A percentile compares a stretch with the other conserved stretches of the same genome.
phyloP scores from a whole-genome alignment of 2,797 vertebrate species.

The Pseudochromis fuscus region DNA sequence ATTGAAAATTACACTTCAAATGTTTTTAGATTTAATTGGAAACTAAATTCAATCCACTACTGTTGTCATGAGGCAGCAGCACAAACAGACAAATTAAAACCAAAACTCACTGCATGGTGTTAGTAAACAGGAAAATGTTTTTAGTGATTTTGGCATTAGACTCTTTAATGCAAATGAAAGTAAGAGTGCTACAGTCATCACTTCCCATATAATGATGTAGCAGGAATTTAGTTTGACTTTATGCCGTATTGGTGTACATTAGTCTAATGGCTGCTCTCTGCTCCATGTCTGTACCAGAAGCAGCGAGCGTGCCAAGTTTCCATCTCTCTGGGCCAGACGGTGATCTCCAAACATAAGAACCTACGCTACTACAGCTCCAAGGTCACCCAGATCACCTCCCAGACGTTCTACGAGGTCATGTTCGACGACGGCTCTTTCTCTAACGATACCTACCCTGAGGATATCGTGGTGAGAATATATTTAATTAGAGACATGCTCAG shows the following conservation, averaged over 20 bases:
- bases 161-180: constrained; percentile 1
- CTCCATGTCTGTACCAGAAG: constrained; percentile 81
- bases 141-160: background rate
- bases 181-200: background rate
- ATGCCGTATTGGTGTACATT: constrained; percentile 1
- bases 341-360: constrained; percentile 97
- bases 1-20: background rate
- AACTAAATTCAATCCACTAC: background rate
- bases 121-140: background rate
- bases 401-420: constrained; percentile 96
- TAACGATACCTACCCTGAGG: constrained; percentile 96
- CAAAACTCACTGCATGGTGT: background rate
- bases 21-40: background rate
- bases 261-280: constrained; percentile 42
- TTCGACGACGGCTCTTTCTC: constrained; percentile 98
- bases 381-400: constrained; percentile 91
- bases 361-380: constrained; percentile 95
- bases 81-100: background rate
- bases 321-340: constrained; percentile 93
- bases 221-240: background rate
- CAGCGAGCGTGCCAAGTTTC: constrained; percentile 85
- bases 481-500: constrained; percentile 51
- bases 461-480: constrained; percentile 92
- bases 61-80: background rate
- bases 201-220: background rate